These are phyloP conservation scores for Cyclura pinguis DNA, from an alignment of 2,797 vertebrate species.

Conservation along the genomic window DNA sequence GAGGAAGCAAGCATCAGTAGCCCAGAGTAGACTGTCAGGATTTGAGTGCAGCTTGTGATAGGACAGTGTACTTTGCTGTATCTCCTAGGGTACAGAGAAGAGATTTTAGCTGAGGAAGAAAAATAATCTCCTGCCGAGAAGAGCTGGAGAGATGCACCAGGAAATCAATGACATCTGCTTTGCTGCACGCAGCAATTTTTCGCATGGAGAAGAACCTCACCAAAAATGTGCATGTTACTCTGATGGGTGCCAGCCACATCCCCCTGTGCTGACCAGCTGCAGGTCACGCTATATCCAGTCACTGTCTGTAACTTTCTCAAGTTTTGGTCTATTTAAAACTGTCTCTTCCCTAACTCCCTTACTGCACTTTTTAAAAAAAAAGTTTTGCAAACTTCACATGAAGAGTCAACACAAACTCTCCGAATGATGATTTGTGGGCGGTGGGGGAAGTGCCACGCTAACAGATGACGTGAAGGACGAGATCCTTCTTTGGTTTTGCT, in stretches of 20 bases:
- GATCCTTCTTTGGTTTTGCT: background rate
- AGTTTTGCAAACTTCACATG: background rate
- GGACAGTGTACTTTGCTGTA: accelerated
- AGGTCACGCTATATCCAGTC: background rate
- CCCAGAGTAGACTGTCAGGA: background rate
- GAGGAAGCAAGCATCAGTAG: background rate
- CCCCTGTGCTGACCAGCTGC: constrained; percentile 4
- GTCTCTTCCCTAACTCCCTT: background rate
- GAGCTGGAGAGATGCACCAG: constrained; percentile 10
- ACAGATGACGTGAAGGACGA: background rate
- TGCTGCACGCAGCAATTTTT: constrained; percentile 14
- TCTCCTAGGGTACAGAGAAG: background rate
- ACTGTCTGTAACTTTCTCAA: background rate
- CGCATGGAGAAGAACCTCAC: background rate
- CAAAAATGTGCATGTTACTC: background rate
- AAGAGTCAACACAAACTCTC: constrained; percentile 10
- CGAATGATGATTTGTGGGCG: background rate
- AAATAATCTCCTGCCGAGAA: constrained; percentile 28
- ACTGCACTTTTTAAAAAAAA: background rate
- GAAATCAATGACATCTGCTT: constrained; percentile 31
- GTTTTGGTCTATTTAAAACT: constrained; percentile 2
- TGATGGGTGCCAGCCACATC: constrained; percentile 15
- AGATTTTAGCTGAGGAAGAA: constrained; percentile 7
- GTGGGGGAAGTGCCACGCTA: background rate
- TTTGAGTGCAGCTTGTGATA: background rate